Evolutionary conservation across 2,797 vertebrate genomes (phyloP), one percentile per base, ranked within the genome.

Genomic region (Coluber constrictor): DNA sequence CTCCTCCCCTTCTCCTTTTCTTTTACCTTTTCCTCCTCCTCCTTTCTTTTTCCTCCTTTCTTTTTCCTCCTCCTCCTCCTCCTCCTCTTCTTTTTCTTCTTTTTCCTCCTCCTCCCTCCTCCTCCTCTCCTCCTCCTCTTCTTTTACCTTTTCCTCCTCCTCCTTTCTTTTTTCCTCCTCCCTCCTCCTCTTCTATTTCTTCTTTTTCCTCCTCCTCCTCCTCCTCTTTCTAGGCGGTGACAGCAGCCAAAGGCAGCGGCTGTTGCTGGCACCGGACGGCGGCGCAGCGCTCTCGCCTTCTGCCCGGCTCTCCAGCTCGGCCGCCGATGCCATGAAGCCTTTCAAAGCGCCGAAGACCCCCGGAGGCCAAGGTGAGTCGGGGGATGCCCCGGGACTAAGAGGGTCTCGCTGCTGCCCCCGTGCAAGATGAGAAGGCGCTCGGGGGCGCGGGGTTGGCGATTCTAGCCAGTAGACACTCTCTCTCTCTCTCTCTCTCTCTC

Each of bases 271-370:
- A 37, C 0, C 70, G 70, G 70, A 74, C 6, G 70, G 32, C 32
- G 32, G 70, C 37, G 74, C 18, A 4, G 20, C 9, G 74, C 74
- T 23, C 74, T 79, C 37, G 37, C 74, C 74, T 79, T 3, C 20
- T 51, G 4, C 87, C 56, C 25, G 54, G 51, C 55, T 25, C 47
- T 3, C 13, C 51, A n/a, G 51, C 86, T 88, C 70, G 3, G n/a
- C 20, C 16, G 29, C 16, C 16, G 9, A 8, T 79, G 47, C 88
- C 89, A 93, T 93, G 92, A 90, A 93, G 89, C 60, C 88, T 15
- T 57, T 57, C 47, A 16, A 57, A 37, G 92, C 51, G 37, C 32
- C 32, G 27, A 47, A 5, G 0, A 3, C 0, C 0, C 5, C 86
- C 1, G 66, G 9, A 43, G 59, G 12, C 59, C 47, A 1, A 43